Base-by-base conservation (phyloP, 2,888 invertebrate genomes). In the Papilio demoleus region DNA sequence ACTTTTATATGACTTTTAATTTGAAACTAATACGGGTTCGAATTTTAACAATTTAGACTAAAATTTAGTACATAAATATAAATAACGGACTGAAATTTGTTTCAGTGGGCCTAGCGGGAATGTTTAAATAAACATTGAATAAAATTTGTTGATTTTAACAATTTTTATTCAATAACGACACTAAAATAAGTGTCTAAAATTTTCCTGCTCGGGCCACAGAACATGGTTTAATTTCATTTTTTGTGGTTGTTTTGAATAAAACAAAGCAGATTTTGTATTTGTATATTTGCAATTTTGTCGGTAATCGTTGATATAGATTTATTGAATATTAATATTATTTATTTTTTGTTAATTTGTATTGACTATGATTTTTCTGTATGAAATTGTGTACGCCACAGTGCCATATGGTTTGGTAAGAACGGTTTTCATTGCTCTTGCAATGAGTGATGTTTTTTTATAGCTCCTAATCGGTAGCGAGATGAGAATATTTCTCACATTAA, bases 301-400 rank as follows among this genome's bases (percentile, higher is more conserved):
- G 65, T 69, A 65, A 74, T 61, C 72, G 76, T 77, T 76, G 75
- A 73, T 67, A 61, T 76, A 73, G 76, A 77, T 68, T 71, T 76
- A 73, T 71, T 65, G 70, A 27, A 65, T 62, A 67, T 31, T 68
- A 70, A 61, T 69, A 65, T 68, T 64, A 62, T 4, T 4, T 31
- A 31, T 31, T 34, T 58, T 56, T 65, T 58, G 1, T 38, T 67
- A 62, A 56, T 70, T 70, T 66, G 64, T 74, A 60, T 69, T 76
- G 83, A 80, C 81, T 81, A 81, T 82, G 81, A 79, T 81, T 81
- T 79, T 77, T 77, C 73, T 77, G 36, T 66, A 73, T 72, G 64
- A 63, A 68, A 66, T 63, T 45, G 53, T 79, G 70, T 71, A 79
- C 78, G 80, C 85, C 86, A 86, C 86, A 84, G 82, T 83, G 83